Evolutionary conservation across 2,113 vertebrate genomes (phyloP).

Genomic region (Sminthopsis crassicaudata): DNA sequence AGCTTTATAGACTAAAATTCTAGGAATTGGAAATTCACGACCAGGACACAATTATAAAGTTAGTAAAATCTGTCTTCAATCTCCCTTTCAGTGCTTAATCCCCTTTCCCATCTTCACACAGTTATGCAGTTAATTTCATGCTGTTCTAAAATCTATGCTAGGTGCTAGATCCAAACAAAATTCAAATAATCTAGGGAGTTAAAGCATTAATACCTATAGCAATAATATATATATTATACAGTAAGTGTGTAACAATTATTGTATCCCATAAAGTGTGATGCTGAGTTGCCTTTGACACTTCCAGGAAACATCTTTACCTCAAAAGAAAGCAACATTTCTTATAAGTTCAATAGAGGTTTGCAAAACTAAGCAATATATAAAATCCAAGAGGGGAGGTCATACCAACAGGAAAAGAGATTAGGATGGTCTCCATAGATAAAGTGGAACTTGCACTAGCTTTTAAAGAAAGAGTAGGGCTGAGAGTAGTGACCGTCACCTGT

Average conservation of each 20-base stretch:
- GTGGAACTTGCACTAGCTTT: neutral
- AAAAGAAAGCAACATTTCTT: neutral
- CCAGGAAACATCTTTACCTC: neutral
- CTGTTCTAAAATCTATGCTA: neutral
- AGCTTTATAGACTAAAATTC: neutral
- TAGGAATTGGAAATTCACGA: neutral
- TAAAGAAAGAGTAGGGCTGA: neutral
- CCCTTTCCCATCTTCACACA: neutral
- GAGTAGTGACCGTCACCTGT: neutral
- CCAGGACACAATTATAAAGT: neutral
- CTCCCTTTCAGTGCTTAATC: neutral
- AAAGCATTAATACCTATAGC: neutral
- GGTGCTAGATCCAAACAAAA: neutral
- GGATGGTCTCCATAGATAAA: neutral
- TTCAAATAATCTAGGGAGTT: neutral
- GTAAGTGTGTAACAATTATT: neutral
- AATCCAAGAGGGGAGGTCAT: neutral
- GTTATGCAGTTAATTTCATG: neutral
- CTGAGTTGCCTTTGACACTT: neutral
- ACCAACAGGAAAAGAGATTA: neutral
- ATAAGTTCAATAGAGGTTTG: neutral
- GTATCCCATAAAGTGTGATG: neutral
- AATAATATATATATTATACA: neutral
- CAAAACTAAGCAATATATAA: neutral
- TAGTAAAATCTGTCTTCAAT: neutral